phyloP scores from a whole-genome alignment of 30 jellyfish, hydroid and myxozoan species.

The Sanderia malayensis region DNA sequence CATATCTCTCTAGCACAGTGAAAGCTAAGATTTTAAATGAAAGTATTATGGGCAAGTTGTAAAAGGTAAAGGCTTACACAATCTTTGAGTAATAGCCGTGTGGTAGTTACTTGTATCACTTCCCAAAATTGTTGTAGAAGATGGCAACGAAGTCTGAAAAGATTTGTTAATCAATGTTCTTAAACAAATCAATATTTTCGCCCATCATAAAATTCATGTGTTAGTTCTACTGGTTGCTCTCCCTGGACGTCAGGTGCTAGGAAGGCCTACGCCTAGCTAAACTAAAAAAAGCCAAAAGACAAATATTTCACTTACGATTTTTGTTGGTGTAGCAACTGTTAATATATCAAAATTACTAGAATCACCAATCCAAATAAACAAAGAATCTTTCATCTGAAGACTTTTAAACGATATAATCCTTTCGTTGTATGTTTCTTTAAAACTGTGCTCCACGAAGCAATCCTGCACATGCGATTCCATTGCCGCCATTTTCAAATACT shows the following conservation, averaged over 20 bases:
- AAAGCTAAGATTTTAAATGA: not conserved
- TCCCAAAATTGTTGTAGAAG: slow-evolving; percentile 45
- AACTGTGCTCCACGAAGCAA: slow-evolving; percentile 21
- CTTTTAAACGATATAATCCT: slow-evolving; percentile 13
- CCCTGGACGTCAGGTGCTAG: not conserved
- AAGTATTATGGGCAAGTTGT: not conserved
- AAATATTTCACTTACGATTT: slow-evolving; percentile 25
- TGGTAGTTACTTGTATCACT: slow-evolving; percentile 29
- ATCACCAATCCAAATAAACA: slow-evolving; percentile 56
- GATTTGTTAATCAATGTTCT: too few relatives aligned
- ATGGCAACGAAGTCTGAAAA: slow-evolving; percentile 13
- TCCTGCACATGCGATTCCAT: not conserved
- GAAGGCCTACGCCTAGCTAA: too few relatives aligned
- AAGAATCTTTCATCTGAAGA: slow-evolving; percentile 40
- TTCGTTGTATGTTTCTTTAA: slow-evolving; percentile 18
- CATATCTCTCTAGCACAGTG: too few relatives aligned
- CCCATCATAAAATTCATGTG: too few relatives aligned
- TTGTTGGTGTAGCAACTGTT: slow-evolving; percentile 43
- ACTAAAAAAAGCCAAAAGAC: too few relatives aligned
- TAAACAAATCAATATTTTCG: too few relatives aligned
- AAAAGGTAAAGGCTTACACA: slow-evolving; percentile 11
- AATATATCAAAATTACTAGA: slow-evolving; percentile 33
- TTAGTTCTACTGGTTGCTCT: too few relatives aligned
- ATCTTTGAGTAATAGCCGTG: slow-evolving; percentile 41
- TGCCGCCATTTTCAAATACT: not conserved